A percentile compares a stretch with the other conserved stretches of the same genome.
These are phyloP conservation scores for Piprites chloris DNA, from an alignment of 2,113 vertebrate species.

Conservation along the genomic window DNA sequence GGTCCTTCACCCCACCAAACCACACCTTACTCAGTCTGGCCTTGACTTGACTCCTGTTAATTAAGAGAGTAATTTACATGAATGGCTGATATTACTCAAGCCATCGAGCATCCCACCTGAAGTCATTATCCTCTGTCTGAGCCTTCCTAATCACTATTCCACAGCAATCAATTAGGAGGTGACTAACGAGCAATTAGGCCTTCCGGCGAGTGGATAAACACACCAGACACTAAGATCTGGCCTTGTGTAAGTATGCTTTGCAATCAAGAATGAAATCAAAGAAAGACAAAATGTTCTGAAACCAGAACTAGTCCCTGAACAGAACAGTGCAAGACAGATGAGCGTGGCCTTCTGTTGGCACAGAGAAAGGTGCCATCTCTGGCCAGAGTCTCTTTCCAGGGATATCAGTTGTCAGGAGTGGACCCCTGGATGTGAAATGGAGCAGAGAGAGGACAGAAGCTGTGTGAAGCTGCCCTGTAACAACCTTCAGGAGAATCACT, in stretches of 20 bases:
- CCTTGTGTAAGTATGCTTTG: neutral
- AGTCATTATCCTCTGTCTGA: neutral
- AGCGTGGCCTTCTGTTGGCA: neutral
- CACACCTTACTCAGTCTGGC: neutral
- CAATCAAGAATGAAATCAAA: constrained; percentile 2
- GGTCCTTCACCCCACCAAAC: neutral
- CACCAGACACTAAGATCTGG: neutral
- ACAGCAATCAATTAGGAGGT: constrained; percentile 17
- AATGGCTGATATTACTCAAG: neutral
- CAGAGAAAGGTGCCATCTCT: neutral
- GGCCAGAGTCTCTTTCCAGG: neutral
- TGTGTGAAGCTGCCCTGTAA: too few relatives aligned
- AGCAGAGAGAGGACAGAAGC: too few relatives aligned
- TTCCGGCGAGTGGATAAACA: constrained; percentile 7
- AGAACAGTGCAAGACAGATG: neutral
- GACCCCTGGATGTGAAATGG: too few relatives aligned
- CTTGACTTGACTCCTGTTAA: neutral
- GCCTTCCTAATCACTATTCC: neutral
- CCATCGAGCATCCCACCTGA: neutral
- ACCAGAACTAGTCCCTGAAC: neutral
- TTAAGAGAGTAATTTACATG: neutral
- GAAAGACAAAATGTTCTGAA: neutral
- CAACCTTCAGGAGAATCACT: too few relatives aligned
- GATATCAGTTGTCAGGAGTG: too few relatives aligned
- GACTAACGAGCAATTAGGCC: constrained; percentile 43